Evolutionary conservation across 2,113 vertebrate species (phyloP).

Genomic region (Motacilla tschutschensis): DNA sequence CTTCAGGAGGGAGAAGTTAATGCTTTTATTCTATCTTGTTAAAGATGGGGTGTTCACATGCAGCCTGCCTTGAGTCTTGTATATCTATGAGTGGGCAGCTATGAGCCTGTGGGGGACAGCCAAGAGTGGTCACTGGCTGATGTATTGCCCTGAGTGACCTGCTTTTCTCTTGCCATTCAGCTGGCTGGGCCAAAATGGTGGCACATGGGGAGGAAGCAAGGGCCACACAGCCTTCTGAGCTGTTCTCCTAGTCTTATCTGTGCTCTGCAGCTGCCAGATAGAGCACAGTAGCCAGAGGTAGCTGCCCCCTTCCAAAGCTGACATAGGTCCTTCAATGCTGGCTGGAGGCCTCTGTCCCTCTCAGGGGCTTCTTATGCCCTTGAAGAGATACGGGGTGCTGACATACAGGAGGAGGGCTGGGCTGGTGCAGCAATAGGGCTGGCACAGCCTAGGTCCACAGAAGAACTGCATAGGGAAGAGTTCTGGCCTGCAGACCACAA

Average conservation of each 20-base stretch:
- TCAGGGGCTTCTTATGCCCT: not conserved
- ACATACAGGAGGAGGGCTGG: not conserved
- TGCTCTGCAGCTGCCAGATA: not conserved
- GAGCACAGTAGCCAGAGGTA: not conserved
- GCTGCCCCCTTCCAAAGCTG: not conserved
- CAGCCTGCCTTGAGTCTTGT: not conserved
- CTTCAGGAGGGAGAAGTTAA: not conserved
- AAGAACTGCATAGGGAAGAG: not conserved
- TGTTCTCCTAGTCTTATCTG: not conserved
- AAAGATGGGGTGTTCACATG: not conserved
- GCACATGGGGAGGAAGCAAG: not conserved
- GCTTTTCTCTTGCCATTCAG: not conserved
- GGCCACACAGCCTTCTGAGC: not conserved
- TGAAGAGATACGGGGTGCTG: not conserved
- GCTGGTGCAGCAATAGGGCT: not conserved
- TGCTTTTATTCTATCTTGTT: not conserved
- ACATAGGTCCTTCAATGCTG: accelerated
- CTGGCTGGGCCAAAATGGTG: not conserved
- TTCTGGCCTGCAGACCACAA: not conserved
- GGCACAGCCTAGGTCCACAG: not conserved
- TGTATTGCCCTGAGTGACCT: not conserved
- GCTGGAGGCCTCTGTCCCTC: not conserved
- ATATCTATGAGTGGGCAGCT: not conserved
- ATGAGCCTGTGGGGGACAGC: not conserved
- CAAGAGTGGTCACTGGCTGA: not conserved